Percentiles rank a stretch among this genome's conserved stretches.
Evolutionary conservation across 2,113 vertebrate species (phyloP).

Genomic region (Pimephales promelas): DNA sequence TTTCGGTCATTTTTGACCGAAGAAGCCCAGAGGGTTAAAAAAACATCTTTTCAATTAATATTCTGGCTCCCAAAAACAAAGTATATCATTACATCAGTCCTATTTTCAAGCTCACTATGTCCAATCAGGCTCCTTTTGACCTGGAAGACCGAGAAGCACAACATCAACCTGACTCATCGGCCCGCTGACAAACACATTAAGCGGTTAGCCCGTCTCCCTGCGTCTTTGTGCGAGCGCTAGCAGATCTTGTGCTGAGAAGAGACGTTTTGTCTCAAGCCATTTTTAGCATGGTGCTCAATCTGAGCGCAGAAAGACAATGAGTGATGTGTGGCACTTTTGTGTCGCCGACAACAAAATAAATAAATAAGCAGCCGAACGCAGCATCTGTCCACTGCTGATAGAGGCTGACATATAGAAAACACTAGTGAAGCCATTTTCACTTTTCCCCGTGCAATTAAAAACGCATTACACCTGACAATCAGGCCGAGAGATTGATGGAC

Average conservation of each 20-base stretch:
- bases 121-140: slow-evolving; percentile 20
- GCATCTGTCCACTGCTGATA: slow-evolving; percentile 64
- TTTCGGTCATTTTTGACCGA: no score
- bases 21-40: no score
- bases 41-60: no score
- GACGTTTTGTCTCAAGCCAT: slow-evolving; percentile 28
- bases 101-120: background rate
- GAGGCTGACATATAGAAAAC: slow-evolving; percentile 62
- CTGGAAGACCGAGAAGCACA: slow-evolving; percentile 1
- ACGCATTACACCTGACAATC: slow-evolving; percentile 65
- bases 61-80: background rate
- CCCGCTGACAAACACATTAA: slow-evolving; percentile 63
- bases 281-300: slow-evolving; percentile 32
- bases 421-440: slow-evolving; percentile 35
- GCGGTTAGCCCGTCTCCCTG: slow-evolving; percentile 59
- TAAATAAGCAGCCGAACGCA: slow-evolving; percentile 22
- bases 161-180: slow-evolving; percentile 60
- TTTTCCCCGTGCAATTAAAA: slow-evolving; percentile 71
- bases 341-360: slow-evolving; percentile 1
- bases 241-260: slow-evolving; percentile 53
- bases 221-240: slow-evolving; percentile 60
- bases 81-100: no score
- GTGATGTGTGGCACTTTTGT: slow-evolving; percentile 31
- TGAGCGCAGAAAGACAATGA: slow-evolving; percentile 26
- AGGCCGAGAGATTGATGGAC: slow-evolving; percentile 64